These are phyloP conservation scores for Gymnarchus niloticus DNA, from an alignment of 2,113 vertebrate species.

Conservation along the genomic window DNA sequence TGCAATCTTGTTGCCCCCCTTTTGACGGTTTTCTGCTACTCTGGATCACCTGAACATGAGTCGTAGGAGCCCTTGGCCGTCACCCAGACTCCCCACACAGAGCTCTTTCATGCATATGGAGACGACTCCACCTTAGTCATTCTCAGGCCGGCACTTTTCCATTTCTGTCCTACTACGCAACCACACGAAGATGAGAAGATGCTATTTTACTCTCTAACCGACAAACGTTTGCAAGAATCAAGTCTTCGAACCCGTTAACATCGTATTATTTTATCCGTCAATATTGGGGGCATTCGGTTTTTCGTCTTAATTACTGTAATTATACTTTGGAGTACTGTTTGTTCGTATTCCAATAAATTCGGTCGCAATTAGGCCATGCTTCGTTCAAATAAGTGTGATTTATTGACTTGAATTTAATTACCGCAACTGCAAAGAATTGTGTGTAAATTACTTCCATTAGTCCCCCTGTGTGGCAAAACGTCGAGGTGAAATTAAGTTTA, in stretches of 20 bases:
- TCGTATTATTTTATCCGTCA: not conserved
- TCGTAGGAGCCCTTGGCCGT: constrained; percentile 24
- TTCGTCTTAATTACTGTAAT: not conserved
- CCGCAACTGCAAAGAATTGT: not conserved
- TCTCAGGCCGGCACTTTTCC: constrained; percentile 10
- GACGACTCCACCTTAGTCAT: not conserved
- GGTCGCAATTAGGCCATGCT: not conserved
- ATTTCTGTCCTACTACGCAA: not conserved
- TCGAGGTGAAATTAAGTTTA: not conserved
- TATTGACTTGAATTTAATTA: not conserved
- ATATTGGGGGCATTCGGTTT: not conserved
- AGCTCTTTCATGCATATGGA: constrained; percentile 15
- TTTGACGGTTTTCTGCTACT: not conserved
- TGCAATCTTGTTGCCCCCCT: not conserved
- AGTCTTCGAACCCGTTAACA: too few species aligned
- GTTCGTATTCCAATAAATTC: not conserved
- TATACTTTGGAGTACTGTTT: not conserved
- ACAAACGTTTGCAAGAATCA: not conserved
- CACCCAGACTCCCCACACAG: constrained; percentile 21
- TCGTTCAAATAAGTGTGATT: not conserved
- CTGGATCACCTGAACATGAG: constrained; percentile 26
- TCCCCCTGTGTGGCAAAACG: not conserved
- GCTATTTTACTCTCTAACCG: not conserved
- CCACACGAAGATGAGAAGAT: not conserved
- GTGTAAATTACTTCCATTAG: not conserved